Percentiles rank a stretch among this genome's conserved stretches.
Conservation (phyloP, 2,113 vertebrate genomes). For the Carettochelys insculpta region DNA sequence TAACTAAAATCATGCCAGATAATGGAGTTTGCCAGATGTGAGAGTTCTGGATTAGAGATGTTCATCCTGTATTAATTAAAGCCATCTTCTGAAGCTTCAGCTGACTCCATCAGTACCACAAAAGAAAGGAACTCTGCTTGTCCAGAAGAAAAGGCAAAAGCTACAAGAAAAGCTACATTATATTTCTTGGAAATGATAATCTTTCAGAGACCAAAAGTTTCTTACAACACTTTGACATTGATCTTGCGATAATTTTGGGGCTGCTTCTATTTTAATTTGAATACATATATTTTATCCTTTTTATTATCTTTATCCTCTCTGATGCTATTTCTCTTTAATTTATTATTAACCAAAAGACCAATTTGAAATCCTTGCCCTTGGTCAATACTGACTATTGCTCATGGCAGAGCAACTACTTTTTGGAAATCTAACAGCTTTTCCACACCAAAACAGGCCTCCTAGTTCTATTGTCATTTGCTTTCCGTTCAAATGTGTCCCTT, state of each 20-base stretch:
- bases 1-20: no score
- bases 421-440: slow-evolving; percentile 39
- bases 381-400: neutral
- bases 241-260: neutral
- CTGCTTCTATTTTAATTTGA: neutral
- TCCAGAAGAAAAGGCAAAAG: neutral
- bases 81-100: neutral
- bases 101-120: neutral
- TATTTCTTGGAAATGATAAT: neutral
- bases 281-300: neutral
- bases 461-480: slow-evolving; percentile 15
- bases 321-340: neutral
- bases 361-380: slow-evolving; percentile 44
- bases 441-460: slow-evolving; percentile 49
- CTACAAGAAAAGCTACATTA: neutral
- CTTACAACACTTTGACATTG: neutral
- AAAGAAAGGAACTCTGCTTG: neutral
- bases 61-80: no score
- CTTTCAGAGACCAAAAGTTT: neutral
- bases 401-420: neutral
- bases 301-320: slow-evolving; percentile 33
- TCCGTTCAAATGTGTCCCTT: slow-evolving; percentile 29
- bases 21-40: no score
- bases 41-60: no score
- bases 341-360: slow-evolving; percentile 51